phyloP scores from a whole-genome alignment of 1,140 invertebrate species.

The Battus philenor region DNA sequence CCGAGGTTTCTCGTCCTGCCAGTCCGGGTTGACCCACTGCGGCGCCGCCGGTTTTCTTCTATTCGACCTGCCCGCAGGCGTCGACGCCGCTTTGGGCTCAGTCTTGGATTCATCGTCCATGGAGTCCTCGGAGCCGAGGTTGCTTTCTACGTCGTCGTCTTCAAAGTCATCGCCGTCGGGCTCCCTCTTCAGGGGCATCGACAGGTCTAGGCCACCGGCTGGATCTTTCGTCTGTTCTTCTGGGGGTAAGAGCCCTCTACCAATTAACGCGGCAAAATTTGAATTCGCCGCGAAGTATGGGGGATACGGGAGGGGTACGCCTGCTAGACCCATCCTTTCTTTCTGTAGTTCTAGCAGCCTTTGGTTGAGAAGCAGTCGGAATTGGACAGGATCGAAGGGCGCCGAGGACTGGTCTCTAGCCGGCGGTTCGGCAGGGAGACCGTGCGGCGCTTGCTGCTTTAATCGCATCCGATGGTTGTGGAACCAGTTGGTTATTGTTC shows the following conservation, averaged over 20 bases:
- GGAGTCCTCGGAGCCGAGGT: slow-evolving; percentile 86
- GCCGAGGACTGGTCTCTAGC: slow-evolving; percentile 80
- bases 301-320: slow-evolving; percentile 83
- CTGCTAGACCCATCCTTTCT: slow-evolving; percentile 84
- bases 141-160: slow-evolving; percentile 84
- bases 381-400: slow-evolving; percentile 93
- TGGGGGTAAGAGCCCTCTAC: slow-evolving; percentile 77
- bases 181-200: slow-evolving; percentile 87
- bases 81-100: slow-evolving; percentile 61
- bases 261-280: slow-evolving; percentile 83
- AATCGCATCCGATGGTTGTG: slow-evolving; percentile 99
- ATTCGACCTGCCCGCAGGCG: slow-evolving; percentile 77
- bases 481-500: slow-evolving; percentile 99
- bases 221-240: slow-evolving; percentile 83
- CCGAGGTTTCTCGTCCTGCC: slow-evolving; percentile 83
- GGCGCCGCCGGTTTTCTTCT: slow-evolving; percentile 95
- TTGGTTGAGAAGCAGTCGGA: slow-evolving; percentile 91
- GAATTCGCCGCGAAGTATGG: slow-evolving; percentile 85
- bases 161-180: slow-evolving; percentile 84
- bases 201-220: slow-evolving; percentile 86
- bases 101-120: slow-evolving; percentile 78
- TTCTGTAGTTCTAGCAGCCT: slow-evolving; percentile 90
- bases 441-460: slow-evolving; percentile 91
- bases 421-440: slow-evolving; percentile 81
- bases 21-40: slow-evolving; percentile 97